Percentiles rank a stretch among this genome's conserved stretches.
These are phyloP conservation scores for Dendrophyllia cribrosa DNA, from an alignment of 64 coral and sea anemone species.

Conservation along the genomic window DNA sequence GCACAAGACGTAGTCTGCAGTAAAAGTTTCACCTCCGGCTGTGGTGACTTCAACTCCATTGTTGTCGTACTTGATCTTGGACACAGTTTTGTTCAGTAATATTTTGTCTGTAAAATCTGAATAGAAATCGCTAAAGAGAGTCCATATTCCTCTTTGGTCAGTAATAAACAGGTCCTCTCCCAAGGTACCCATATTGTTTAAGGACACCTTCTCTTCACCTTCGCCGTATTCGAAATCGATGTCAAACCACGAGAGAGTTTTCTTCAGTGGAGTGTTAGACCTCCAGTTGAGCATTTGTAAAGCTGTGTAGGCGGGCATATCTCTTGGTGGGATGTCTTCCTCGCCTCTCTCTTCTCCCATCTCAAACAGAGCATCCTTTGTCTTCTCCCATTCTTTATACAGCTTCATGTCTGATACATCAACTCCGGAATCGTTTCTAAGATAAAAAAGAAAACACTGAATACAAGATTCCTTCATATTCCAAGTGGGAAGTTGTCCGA, in stretches of 20 bases:
- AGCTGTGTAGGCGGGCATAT: slow-evolving; percentile 65
- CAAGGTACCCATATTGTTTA: not conserved
- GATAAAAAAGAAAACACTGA: no score
- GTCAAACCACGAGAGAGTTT: slow-evolving; percentile 42
- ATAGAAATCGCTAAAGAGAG: slow-evolving; percentile 47
- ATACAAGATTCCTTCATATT: no score
- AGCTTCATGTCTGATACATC: not conserved
- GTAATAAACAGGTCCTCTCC: slow-evolving; percentile 54
- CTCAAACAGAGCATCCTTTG: not conserved
- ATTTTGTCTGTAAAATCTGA: slow-evolving; percentile 54
- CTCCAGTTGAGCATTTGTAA: slow-evolving; percentile 44
- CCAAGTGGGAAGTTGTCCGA: no score
- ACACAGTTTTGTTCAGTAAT: slow-evolving; percentile 57
- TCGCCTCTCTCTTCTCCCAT: slow-evolving; percentile 8
- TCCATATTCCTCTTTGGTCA: slow-evolving; percentile 40
- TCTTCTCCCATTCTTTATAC: slow-evolving; percentile 16
- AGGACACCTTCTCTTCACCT: not conserved
- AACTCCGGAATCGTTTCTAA: not conserved
- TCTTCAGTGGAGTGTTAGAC: slow-evolving; percentile 18
- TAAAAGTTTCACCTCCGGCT: slow-evolving; percentile 37
- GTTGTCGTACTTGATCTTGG: slow-evolving; percentile 30
- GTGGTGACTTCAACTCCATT: slow-evolving; percentile 45
- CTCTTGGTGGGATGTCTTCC: slow-evolving; percentile 12
- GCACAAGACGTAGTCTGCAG: slow-evolving; percentile 79
- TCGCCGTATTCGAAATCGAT: slow-evolving; percentile 72